These are phyloP conservation scores for Zapus hudsonius DNA, from an alignment of 2,113 vertebrate species.

Conservation along the genomic window DNA sequence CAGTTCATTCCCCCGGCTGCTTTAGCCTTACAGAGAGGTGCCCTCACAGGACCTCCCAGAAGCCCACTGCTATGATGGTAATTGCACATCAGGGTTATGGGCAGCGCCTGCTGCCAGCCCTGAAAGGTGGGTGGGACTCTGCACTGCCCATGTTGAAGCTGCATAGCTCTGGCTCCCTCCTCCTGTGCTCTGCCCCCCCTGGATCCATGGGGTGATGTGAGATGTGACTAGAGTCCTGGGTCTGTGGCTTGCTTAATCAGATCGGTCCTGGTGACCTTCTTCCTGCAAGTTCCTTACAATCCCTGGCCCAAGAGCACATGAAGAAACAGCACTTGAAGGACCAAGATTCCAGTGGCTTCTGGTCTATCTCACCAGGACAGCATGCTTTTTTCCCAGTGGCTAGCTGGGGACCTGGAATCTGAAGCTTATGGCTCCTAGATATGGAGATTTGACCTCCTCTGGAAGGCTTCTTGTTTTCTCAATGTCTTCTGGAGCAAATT, in stretches of 20 bases:
- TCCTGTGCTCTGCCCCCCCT: fast-evolving
- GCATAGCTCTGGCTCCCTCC: neutral
- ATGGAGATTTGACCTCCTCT: neutral
- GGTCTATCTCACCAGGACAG: slow-evolving; percentile 52
- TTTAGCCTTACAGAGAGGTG: neutral
- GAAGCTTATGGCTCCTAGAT: neutral
- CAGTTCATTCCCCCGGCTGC: neutral
- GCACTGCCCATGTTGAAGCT: fast-evolving
- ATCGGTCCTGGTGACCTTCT: neutral
- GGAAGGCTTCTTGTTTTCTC: fast-evolving
- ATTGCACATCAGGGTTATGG: fast-evolving
- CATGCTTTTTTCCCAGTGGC: slow-evolving; percentile 8
- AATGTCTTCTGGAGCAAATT: neutral
- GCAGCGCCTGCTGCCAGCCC: neutral
- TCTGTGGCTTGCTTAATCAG: neutral
- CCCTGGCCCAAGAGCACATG: neutral
- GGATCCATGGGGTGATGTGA: neutral
- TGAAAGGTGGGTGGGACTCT: neutral
- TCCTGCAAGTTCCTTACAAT: slow-evolving; percentile 60
- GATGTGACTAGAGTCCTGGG: neutral
- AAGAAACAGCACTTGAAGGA: neutral
- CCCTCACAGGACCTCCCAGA: neutral
- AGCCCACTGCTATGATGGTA: neutral
- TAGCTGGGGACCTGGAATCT: neutral
- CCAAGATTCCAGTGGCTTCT: neutral